phyloP scores from a whole-genome alignment of 2,888 invertebrate species.

The Eurois occulta region DNA sequence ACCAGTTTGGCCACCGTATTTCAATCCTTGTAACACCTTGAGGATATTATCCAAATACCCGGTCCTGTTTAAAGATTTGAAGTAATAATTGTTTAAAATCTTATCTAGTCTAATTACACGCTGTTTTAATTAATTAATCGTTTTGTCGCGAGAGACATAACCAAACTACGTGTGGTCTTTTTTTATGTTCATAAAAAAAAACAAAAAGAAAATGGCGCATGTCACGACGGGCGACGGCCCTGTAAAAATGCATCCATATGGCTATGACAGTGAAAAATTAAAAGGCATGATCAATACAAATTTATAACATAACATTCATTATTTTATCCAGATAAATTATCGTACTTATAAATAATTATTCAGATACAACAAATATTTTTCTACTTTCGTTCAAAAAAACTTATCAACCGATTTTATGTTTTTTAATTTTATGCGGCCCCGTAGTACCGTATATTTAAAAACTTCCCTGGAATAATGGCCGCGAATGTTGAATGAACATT shows the following conservation, averaged over 20 bases:
- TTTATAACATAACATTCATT: not conserved
- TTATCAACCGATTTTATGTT: not conserved
- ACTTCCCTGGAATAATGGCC: constrained; percentile 4
- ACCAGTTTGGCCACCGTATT: no score
- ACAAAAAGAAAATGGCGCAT: no score
- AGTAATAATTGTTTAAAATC: not conserved
- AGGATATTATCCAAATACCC: no score
- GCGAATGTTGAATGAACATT: constrained; percentile 2
- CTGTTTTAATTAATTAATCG: not conserved
- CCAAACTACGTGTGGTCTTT: no score
- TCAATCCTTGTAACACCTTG: no score
- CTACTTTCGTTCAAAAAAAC: not conserved
- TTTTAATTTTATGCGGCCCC: not conserved
- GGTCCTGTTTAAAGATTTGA: no score
- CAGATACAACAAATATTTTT: not conserved
- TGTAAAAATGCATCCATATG: not conserved
- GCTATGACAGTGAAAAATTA: not conserved
- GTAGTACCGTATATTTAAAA: not conserved
- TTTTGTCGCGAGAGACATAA: no score
- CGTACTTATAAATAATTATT: not conserved
- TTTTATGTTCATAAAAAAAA: no score
- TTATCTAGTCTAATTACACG: not conserved
- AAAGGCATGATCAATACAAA: not conserved
- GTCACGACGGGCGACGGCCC: not conserved
- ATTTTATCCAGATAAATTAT: not conserved